Base-by-base conservation (phyloP, 2,888 invertebrate species). In the Flabesymbios commensalis region DNA sequence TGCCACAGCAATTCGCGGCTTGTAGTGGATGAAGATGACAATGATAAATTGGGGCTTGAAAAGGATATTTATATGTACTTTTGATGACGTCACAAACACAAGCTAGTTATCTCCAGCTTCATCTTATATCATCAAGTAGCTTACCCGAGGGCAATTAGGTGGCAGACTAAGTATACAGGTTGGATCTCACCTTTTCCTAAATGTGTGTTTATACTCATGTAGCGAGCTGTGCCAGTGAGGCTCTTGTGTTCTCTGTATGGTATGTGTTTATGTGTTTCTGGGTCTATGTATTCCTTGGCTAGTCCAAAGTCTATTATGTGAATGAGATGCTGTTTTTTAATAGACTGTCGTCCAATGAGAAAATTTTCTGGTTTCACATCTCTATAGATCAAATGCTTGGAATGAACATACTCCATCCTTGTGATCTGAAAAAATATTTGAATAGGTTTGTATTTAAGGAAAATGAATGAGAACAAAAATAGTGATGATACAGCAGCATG, bases 181-280 rank as follows among this genome's bases (percentile, higher is more conserved):
- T n/a, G n/a, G n/a, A n/a, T n/a, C 79, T 84, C 83, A 90, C 91
- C 91, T 89, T 97, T 95, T 81, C 99, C 99, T 88, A 99, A 90
- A 88, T 99, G 99, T 84, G 99, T 99, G 86, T 99, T 99, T 86
- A 99, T 99, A 86, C 97, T 98, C 99, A 99, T 99, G 87, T 99
- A 99, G 86, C 99, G 90, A 76, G 99, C 99, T 73, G 99, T 99
- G 78, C 99, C 99, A 71, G 99, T 99, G 82, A 99, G 88, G 83
- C 97, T 97, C 87, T 99, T 99, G 88, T 99, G 99, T 88, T 99
- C 99, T 89, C 98, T 92, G 87, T 99, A 99, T 79, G 99, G 98
- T 88, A 99, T 99, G 88, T 99, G 99, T 88, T 98, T 81, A 67
- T 80, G 78, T 55, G 85, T 86, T 89, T 99, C 98, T 88, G 96